Evolutionary conservation across 35 echinoderm and acorn worm genomes (phyloP), one percentile per base, ranked within the genome.

Genomic region (Holothuria glaberrima): DNA sequence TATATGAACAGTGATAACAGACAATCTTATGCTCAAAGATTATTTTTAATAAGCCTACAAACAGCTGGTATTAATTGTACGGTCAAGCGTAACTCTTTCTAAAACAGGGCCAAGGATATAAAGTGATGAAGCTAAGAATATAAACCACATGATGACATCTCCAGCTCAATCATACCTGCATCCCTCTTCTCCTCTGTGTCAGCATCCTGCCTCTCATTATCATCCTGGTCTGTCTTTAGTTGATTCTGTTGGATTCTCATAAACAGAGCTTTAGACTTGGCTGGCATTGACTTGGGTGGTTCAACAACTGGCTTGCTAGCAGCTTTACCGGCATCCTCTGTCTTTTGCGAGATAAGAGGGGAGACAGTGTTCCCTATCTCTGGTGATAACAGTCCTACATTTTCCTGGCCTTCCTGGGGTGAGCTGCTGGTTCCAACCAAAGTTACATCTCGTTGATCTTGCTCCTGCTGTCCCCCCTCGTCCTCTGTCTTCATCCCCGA

Each of bases 171-270:
- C 74, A 24, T 48, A 78, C 74, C 74, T 78, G 74, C 27, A 48
- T 78, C 74, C 7, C 38, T 78, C 44, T 48, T 41, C 20, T 81
- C 72, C 20, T 79, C 35, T 0, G 30, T 0, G 21, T 25, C 35
- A 9, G 48, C 44, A 48, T 34, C 32, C 0, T 44, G 29, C 6
- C 44, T 71, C 9, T 61, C 57, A 21, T 33, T 24, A 24, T 36
- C 12, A 34, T 25, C 22, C 20, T 59, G 60, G 21, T 88, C 66
- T 21, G 63, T 74, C 45, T 50, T 92, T 46, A 21, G 24, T 45
- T 96, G 86, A 50, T 96, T 96, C 30, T 96, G 91, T 44, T 96
- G 94, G 78, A 96, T 96, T 58, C 94, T 86, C 94, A 96, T 96
- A 38, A 96, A 90, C 57, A 96, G 82, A 19, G 94, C 94, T 61